Base-by-base conservation (phyloP, 1,140 invertebrate genomes). In the Drosophila sechellia region DNA sequence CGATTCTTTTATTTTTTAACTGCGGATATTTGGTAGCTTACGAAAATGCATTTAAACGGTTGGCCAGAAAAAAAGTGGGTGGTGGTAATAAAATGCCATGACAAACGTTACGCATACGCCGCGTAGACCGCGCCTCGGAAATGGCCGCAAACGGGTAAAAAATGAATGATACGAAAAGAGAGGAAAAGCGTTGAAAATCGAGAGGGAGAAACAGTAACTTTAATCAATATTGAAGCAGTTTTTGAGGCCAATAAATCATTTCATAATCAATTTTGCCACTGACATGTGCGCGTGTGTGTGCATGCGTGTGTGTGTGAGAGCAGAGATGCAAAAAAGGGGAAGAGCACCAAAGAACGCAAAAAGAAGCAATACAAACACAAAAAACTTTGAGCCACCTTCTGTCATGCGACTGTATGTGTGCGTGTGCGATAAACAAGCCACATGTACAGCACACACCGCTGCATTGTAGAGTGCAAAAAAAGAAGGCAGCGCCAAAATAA, bases 171-270 rank as follows among this genome's bases (percentile, higher is more conserved):
- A 22, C 13, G 15, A 45, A 10, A 27, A 39, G 15, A 39, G 35
- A 31, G 40, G 43, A 54, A 68, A 50, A 27, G 48, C 27, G 48
- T 15, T 27, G 45, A 54, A 55, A 13, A 12, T 12, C 46, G 25
- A 15, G 20, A 31, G 27, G 27, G 34, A 40, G 34, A 31, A 46
- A 61, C 70, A 76, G 78, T 63, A 83, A 81, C 83, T 87, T 87
- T 87, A 89, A 87, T 87, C 84, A 87, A 87, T 87, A 87, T 89
- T 89, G 83, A 89, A 87, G 83, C 83, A 84, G 72, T 89, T 87
- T 87, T 87, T 89, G 83, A 89, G 79, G 76, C 83, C 83, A 87
- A 87, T 87, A 87, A 87, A 87, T 87, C 83, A 87, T 87, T 89
- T 87, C 84, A 87, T 87, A 87, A 87, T 87, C 83, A 87, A 87